Base-by-base conservation (phyloP, 2,888 invertebrate species). In the Lycaena phlaeas region DNA sequence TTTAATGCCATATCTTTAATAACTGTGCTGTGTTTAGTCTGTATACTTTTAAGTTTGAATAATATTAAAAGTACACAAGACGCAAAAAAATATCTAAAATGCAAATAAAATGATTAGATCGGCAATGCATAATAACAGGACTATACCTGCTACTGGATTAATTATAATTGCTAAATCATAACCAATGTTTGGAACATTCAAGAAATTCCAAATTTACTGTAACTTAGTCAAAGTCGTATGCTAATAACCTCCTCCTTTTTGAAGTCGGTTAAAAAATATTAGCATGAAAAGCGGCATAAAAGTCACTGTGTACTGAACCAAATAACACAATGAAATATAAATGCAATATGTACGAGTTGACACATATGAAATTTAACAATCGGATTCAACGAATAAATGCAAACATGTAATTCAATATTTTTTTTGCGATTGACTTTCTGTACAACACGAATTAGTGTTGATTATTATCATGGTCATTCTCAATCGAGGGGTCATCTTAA, bases 401-500 rank as follows among this genome's bases (percentile, higher is more conserved):
- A n/a, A n/a, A n/a, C n/a, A n/a, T n/a, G n/a, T n/a, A n/a, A n/a
- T n/a, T n/a, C n/a, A n/a, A n/a, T n/a, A n/a, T n/a, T n/a, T n/a
- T n/a, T n/a, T n/a, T 15, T 30, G 15, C 30, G 15, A 5, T 15
- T 30, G 15, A 15, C 30, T 30, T 15, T 15, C 30, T 30, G 30
- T 30, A 9, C 10, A n/a, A n/a, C 22, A 34, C 22, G 18, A 4
- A 11, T 12, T 11, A 4, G 9, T 22, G 5, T 22, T 3, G 5
- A 22, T 34, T 18, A 18, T 34, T 18, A 4, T 6, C 34, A 34
- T 12, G 34, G 34, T 4, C 22, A 34, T 34, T 18, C 11, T 4
- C 17, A 34, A n/a, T n/a, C n/a, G n/a, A 9, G 12, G 15, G 15
- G 30, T 26, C 26, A 5, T 48, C 46, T 44, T 48, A 48, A 43